Conservation (phyloP, 2,888 invertebrate species). For the Clivina fossor region DNA sequence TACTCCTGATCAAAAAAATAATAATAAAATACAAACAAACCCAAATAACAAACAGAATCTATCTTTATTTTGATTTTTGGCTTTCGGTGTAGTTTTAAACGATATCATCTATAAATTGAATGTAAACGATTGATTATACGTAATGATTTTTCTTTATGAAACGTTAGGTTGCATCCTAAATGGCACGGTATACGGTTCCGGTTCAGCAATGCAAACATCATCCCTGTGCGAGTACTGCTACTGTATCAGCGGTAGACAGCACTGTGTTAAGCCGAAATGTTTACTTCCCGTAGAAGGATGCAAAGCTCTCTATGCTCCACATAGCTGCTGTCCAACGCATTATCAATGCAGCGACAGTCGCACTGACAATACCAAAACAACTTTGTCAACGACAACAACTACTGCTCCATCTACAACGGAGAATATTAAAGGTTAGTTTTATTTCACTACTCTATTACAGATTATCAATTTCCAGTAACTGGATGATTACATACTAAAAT, state of each 20-base stretch:
- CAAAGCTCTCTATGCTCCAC: constrained; percentile 59
- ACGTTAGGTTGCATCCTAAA: constrained; percentile 70
- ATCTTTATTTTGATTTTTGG: too few relatives aligned
- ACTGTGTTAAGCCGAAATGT: constrained; percentile 80
- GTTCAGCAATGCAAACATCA: constrained; percentile 79
- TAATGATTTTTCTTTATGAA: too few relatives aligned
- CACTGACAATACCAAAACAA: constrained; percentile 48
- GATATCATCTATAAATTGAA: too few relatives aligned
- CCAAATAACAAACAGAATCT: too few relatives aligned
- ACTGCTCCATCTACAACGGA: background rate
- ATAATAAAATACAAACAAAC: too few relatives aligned
- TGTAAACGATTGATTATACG: too few relatives aligned
- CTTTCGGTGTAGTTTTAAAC: too few relatives aligned
- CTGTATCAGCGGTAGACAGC: constrained; percentile 68
- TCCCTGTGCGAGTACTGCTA: constrained; percentile 86
- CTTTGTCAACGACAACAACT: constrained; percentile 2
- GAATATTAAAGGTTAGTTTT: too few relatives aligned
- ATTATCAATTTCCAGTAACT: too few relatives aligned
- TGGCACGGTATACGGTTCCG: constrained; percentile 73
- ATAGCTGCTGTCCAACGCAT: constrained; percentile 78
- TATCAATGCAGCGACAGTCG: constrained; percentile 66
- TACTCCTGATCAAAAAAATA: too few relatives aligned
- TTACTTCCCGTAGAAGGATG: constrained; percentile 74
- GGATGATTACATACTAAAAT: too few relatives aligned
- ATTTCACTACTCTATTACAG: too few relatives aligned